Conservation (phyloP, 1,140 invertebrate genomes). For the Dinoponera quadriceps region DNA sequence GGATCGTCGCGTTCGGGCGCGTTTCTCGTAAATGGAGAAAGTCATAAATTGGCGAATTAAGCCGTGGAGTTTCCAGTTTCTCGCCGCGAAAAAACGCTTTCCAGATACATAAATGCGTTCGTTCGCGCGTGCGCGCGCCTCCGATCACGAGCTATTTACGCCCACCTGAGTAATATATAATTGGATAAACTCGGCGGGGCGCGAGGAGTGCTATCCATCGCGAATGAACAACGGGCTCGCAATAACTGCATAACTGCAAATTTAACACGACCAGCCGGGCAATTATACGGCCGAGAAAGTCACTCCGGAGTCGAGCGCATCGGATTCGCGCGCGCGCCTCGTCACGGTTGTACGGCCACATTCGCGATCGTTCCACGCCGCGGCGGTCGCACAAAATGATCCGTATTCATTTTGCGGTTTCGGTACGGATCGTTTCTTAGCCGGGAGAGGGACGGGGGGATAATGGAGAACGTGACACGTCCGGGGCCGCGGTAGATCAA, state of each 20-base stretch:
- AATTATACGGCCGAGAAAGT: constrained; percentile 56
- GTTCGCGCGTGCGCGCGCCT: not conserved
- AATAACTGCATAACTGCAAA: constrained; percentile 18
- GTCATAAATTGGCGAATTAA: constrained; percentile 53
- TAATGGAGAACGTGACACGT: constrained; percentile 30
- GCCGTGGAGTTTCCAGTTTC: constrained; percentile 45
- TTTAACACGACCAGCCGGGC: constrained; percentile 36
- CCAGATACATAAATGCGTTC: constrained; percentile 31
- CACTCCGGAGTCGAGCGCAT: constrained; percentile 50
- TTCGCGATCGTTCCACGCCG: constrained; percentile 39
- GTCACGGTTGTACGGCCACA: constrained; percentile 47
- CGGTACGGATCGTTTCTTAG: not conserved
- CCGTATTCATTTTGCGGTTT: constrained; percentile 49
- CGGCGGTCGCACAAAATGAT: constrained; percentile 47
- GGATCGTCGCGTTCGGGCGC: constrained; percentile 21
- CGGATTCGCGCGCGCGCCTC: constrained; percentile 42
- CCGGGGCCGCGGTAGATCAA: constrained; percentile 15
- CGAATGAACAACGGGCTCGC: constrained; percentile 19
- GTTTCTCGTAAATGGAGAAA: constrained; percentile 54
- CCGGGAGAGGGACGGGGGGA: not conserved
- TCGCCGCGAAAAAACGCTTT: constrained; percentile 54
- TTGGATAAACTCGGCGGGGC: constrained; percentile 38
- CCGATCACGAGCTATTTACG: constrained; percentile 37
- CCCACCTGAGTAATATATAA: constrained; percentile 1
- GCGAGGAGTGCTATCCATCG: constrained; percentile 20